phyloP scores from a whole-genome alignment of 2,888 invertebrate genomes.

The Noctua pronuba region DNA sequence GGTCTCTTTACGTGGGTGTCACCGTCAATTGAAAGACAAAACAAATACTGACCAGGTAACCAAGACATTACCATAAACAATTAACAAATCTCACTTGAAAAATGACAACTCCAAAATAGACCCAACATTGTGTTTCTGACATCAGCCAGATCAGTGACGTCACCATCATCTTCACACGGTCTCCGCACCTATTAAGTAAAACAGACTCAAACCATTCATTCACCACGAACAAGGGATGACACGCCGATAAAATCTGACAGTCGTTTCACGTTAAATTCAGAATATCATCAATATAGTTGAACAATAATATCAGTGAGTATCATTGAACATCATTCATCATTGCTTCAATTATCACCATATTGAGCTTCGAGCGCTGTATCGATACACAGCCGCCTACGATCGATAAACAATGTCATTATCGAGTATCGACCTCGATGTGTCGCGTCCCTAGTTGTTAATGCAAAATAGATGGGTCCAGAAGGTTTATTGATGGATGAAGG shows the following conservation, averaged over 20 bases:
- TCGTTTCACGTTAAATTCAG: slow-evolving; percentile 11
- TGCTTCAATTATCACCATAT: slow-evolving; percentile 55
- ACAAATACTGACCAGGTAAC: slow-evolving; percentile 12
- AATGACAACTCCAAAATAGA: slow-evolving; percentile 18
- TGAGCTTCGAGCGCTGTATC: slow-evolving; percentile 44
- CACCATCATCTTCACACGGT: not conserved
- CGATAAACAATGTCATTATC: slow-evolving; percentile 63
- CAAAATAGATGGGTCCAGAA: slow-evolving; percentile 36
- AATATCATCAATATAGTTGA: slow-evolving; percentile 39
- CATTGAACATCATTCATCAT: slow-evolving; percentile 53
- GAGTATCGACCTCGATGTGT: slow-evolving; percentile 60
- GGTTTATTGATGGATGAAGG: slow-evolving; percentile 34
- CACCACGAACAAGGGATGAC: slow-evolving; percentile 49
- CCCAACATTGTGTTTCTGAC: not conserved
- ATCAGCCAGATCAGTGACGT: slow-evolving; percentile 25
- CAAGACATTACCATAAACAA: slow-evolving; percentile 22
- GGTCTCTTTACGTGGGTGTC: not conserved
- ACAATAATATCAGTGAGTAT: slow-evolving; percentile 43
- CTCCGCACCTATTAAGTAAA: slow-evolving; percentile 22
- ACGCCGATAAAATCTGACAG: slow-evolving; percentile 34
- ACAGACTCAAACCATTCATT: slow-evolving; percentile 44
- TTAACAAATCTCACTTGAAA: slow-evolving; percentile 23
- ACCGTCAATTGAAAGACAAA: not conserved
- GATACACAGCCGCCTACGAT: slow-evolving; percentile 61
- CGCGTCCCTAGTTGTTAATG: slow-evolving; percentile 46